Conservation (phyloP, 2,888 invertebrate genomes). For the Cotesia congregata region DNA sequence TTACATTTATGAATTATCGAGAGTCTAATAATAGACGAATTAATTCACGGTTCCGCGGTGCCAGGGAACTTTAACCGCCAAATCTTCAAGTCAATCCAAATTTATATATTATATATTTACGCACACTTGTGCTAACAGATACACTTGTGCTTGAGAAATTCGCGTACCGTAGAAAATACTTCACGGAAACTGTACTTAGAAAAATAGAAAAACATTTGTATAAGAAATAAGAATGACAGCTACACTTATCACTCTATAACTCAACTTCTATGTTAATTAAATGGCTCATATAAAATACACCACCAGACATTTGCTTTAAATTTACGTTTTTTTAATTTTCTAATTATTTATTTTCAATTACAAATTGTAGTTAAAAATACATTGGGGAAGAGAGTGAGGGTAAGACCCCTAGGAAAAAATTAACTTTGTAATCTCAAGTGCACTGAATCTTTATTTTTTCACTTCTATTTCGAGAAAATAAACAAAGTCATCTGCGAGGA, state of each 20-base stretch:
- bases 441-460: too few species aligned
- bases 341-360: not conserved
- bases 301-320: not conserved
- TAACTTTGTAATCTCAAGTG: too few species aligned
- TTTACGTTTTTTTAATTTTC: not conserved
- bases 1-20: slow-evolving; percentile 33
- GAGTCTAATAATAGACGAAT: not conserved
- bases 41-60: not conserved
- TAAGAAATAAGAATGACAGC: slow-evolving; percentile 4
- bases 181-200: not conserved
- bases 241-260: slow-evolving; percentile 19
- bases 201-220: slow-evolving; percentile 1
- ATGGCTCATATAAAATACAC: slow-evolving; percentile 24
- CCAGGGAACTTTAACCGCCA: not conserved
- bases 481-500: not conserved
- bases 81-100: not conserved
- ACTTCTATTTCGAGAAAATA: not conserved
- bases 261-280: slow-evolving; percentile 22
- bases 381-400: not conserved
- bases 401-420: too few species aligned
- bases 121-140: not conserved
- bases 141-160: not conserved
- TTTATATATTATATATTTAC: not conserved
- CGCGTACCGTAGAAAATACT: too few species aligned
- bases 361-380: not conserved